Base-by-base conservation (phyloP, 2,888 invertebrate species). In the Eumacrocentrus americanus region DNA sequence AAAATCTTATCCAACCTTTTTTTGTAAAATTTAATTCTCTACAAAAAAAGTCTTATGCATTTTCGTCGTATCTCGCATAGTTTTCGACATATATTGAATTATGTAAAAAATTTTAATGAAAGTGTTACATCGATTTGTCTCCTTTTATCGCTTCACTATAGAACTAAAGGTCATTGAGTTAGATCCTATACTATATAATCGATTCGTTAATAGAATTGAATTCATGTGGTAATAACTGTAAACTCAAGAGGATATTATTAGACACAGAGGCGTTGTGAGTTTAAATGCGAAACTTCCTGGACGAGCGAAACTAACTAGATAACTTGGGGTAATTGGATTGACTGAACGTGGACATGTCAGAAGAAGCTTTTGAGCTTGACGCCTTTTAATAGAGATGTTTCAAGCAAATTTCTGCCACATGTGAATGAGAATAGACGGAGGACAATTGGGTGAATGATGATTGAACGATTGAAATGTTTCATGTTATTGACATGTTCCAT, bases 281-380 rank as follows among this genome's bases (percentile, higher is more conserved):
- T n/a, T n/a, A n/a, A n/a, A n/a, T n/a, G 29, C 9, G 29, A 29
- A 29, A 29, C 29, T 29, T 4, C 9, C 9, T 6, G 29, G 9
- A 29, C 4, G 29, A 29, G 50, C 48, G 25, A 57, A 57, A 40
- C 16, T 47, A 57, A 57, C 40, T 38, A 40, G 25, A 50, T 25
- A 38, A 50, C 50, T 57, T 50, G 18, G 9, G 40, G 37, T 57
- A 50, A 50, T 57, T 50, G 50, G 40, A 57, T 56, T 38, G 56
- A 23, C 35, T 12, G 12, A 29, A 47, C 38, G 37, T 56, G n/a
- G n/a, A n/a, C n/a, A n/a, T 16, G n/a, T 6, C 48, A 38, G 12
- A 6, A 18, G 9, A 40, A 25, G 23, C 29, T 29, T 6, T 29
- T 29, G 5, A 29, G 29, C 29, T 4, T 4, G 9, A 9, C 29